Percentiles rank a stretch among this genome's conserved stretches.
phyloP scores from a whole-genome alignment of 2,113 vertebrate genomes.

The Erythrocebus patas region DNA sequence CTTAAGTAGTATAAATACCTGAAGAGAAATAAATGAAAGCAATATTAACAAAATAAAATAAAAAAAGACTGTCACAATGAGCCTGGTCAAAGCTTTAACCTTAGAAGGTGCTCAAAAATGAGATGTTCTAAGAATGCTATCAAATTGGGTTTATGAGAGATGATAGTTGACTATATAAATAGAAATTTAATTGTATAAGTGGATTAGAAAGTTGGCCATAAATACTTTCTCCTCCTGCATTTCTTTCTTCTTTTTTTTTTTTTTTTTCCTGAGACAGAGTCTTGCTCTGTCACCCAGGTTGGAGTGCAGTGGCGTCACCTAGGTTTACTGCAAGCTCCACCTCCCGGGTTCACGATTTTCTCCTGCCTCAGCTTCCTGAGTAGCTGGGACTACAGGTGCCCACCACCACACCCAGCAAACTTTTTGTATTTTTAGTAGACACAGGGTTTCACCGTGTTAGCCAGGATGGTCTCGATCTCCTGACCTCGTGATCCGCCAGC shows the following conservation, averaged over 20 bases:
- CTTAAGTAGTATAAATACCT: background rate
- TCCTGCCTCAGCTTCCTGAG: no score
- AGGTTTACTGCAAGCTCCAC: no score
- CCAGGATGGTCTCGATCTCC: no score
- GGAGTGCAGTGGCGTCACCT: no score
- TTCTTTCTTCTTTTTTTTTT: background rate
- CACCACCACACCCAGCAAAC: no score
- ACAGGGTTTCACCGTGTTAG: no score
- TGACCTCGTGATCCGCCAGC: no score
- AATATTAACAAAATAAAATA: conserved; percentile 6
- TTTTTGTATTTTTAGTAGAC: no score
- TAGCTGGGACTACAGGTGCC: no score
- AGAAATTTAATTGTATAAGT: background rate
- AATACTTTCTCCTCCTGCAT: background rate
- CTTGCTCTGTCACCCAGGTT: no score
- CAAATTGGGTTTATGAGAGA: background rate
- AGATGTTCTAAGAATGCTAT: background rate
- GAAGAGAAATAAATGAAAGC: background rate
- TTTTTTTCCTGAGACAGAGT: no score
- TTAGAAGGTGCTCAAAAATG: background rate
- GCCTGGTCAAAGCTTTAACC: background rate
- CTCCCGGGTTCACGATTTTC: no score
- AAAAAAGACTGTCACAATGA: background rate
- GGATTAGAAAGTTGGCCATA: background rate
- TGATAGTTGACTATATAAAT: conserved; percentile 17